Evolutionary conservation across 2,797 vertebrate species (phyloP).

Genomic region (Hapalemur alaotrensis): DNA sequence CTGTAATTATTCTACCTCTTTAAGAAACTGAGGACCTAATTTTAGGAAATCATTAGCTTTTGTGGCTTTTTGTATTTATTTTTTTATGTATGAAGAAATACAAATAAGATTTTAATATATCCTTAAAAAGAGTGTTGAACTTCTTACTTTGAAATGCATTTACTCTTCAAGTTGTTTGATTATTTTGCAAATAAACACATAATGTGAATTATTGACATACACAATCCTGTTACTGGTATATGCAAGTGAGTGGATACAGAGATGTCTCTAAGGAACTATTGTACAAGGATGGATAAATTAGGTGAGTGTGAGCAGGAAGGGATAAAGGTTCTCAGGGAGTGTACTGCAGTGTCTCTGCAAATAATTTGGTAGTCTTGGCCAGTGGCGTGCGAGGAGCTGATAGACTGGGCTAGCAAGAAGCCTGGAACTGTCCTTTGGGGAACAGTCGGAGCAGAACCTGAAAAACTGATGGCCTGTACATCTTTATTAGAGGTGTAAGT

Average conservation of each 20-base stretch:
- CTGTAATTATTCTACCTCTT: not conserved
- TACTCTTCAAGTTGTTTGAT: not conserved
- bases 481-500: not conserved
- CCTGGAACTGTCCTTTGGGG: not conserved
- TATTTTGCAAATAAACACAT: slow-evolving; percentile 20
- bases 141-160: slow-evolving; percentile 22
- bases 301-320: not conserved
- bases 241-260: not conserved
- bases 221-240: not conserved
- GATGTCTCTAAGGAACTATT: not conserved
- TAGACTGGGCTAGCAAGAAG: not conserved
- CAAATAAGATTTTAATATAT: slow-evolving; percentile 30
- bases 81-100: not conserved
- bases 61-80: not conserved
- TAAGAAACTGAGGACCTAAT: not conserved
- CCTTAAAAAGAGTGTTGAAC: not conserved
- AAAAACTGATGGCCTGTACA: not conserved
- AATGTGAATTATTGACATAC: not conserved
- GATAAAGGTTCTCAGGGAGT: not conserved
- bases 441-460: not conserved
- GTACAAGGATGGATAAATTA: not conserved
- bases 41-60: not conserved
- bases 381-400: not conserved
- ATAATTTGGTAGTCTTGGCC: not conserved
- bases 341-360: not conserved